Evolutionary conservation across 2,888 invertebrate species (phyloP).

Genomic region (Dusona sp.): DNA sequence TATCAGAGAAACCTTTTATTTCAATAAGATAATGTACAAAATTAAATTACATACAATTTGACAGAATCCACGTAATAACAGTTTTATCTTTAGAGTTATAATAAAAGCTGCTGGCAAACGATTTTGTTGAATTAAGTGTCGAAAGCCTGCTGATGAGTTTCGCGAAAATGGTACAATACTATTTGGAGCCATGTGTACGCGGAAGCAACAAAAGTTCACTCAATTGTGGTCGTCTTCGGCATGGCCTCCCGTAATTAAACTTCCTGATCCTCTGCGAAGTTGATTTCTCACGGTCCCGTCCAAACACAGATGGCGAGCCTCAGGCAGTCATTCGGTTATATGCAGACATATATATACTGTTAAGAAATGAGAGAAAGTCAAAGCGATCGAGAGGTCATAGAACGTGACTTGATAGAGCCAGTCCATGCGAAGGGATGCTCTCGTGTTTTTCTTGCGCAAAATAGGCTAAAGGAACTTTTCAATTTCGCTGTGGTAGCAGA

Average conservation of each 20-base stretch:
- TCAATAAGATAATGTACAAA: neutral
- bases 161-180: slow-evolving; percentile 9
- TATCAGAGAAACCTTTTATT: neutral
- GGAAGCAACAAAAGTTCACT: slow-evolving; percentile 60
- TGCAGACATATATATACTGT: neutral
- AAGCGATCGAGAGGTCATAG: slow-evolving; percentile 22
- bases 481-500: slow-evolving; percentile 53
- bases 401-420: slow-evolving; percentile 22
- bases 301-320: slow-evolving; percentile 71
- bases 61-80: neutral
- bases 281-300: slow-evolving; percentile 68
- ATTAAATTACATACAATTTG: neutral
- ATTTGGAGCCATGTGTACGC: slow-evolving; percentile 19
- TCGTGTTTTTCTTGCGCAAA: slow-evolving; percentile 60
- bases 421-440: slow-evolving; percentile 21
- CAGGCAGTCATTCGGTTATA: slow-evolving; percentile 50
- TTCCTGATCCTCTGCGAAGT: slow-evolving; percentile 74
- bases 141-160: slow-evolving; percentile 19
- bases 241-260: slow-evolving; percentile 80
- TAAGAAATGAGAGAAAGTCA: slow-evolving; percentile 13
- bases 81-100: neutral
- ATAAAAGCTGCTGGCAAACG: neutral
- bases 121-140: neutral
- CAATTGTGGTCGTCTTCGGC: slow-evolving; percentile 71
- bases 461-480: slow-evolving; percentile 61